These are phyloP conservation scores for Smittia sp. DNA, from an alignment of 2,888 invertebrate species.

Conservation along the genomic window DNA sequence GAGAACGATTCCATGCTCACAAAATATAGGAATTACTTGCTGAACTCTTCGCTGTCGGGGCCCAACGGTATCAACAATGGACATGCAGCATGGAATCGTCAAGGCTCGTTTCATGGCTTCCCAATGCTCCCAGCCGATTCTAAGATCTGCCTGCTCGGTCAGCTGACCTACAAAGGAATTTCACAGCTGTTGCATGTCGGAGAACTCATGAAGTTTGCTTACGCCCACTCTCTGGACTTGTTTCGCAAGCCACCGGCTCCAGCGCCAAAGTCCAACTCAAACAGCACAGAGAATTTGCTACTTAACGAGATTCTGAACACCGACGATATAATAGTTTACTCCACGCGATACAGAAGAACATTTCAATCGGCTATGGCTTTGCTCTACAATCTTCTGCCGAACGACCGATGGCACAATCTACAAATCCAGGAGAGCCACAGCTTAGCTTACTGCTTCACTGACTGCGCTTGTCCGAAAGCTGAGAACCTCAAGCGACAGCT, in stretches of 20 bases:
- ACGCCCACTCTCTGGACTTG: conserved; percentile 54
- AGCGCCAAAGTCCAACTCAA: conserved; percentile 42
- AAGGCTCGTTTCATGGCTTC: conserved; percentile 82
- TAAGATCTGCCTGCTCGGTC: conserved; percentile 76
- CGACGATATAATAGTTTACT: conserved; percentile 67
- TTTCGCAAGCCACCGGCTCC: conserved; percentile 47
- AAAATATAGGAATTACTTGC: conserved; percentile 46
- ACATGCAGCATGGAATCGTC: conserved; percentile 70
- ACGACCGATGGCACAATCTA: conserved; percentile 65
- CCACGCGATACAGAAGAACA: conserved; percentile 83
- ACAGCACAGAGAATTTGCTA: conserved; percentile 43
- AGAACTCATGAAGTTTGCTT: conserved; percentile 61
- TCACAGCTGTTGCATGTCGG: conserved; percentile 81
- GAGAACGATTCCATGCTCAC: conserved; percentile 52
- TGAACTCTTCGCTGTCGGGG: conserved; percentile 42
- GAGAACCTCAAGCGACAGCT: conserved; percentile 56
- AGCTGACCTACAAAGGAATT: conserved; percentile 75
- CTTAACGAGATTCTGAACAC: conserved; percentile 47
- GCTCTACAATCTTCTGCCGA: conserved; percentile 67
- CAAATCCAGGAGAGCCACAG: conserved; percentile 73
- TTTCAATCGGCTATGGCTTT: conserved; percentile 86
- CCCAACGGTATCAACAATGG: conserved; percentile 48
- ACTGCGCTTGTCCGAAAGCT: conserved; percentile 70
- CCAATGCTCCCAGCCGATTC: conserved; percentile 68
- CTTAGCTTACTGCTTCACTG: conserved; percentile 79